Conservation (phyloP, 92 coral and sea anemone genomes). For the Palythoa heliodiscus region DNA sequence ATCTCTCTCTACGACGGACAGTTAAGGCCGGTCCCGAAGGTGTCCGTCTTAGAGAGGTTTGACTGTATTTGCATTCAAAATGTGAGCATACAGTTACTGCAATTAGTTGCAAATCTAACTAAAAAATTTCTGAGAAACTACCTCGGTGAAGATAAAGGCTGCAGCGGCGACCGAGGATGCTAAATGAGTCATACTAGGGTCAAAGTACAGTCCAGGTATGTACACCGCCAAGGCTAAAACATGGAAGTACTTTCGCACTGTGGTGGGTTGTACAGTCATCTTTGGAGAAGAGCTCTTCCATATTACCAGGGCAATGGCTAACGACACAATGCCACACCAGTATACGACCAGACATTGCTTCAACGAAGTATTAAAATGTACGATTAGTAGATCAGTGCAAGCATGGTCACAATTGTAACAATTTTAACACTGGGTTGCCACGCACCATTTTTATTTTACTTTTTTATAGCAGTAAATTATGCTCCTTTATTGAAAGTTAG, state of each 20-base stretch:
- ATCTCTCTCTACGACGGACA: too few relatives aligned
- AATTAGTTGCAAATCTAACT: too few relatives aligned
- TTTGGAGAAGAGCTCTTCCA: conserved; percentile 61
- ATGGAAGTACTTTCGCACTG: conserved; percentile 86
- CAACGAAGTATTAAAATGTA: conserved; percentile 4
- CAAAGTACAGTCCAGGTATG: conserved; percentile 82
- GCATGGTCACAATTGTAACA: too few relatives aligned
- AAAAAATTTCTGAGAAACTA: background rate
- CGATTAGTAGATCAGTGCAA: too few relatives aligned
- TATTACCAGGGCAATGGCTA: conserved; percentile 73
- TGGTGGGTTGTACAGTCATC: conserved; percentile 41
- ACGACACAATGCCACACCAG: conserved; percentile 69
- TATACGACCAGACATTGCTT: conserved; percentile 61
- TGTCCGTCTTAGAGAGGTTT: too few relatives aligned
- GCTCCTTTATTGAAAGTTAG: too few relatives aligned
- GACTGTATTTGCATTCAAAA: too few relatives aligned
- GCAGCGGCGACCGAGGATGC: conserved; percentile 92
- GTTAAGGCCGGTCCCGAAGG: too few relatives aligned
- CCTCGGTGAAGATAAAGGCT: conserved; percentile 89
- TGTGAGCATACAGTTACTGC: too few relatives aligned
- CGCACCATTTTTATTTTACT: too few relatives aligned
- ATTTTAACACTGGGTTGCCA: too few relatives aligned
- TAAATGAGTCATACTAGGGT: conserved; percentile 80
- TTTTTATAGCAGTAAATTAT: too few relatives aligned
- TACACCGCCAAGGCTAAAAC: conserved; percentile 80